Evolutionary conservation across 1,140 invertebrate genomes (phyloP), one percentile per base, ranked within the genome.

Genomic region (Macrotrachela quadricornifera): DNA sequence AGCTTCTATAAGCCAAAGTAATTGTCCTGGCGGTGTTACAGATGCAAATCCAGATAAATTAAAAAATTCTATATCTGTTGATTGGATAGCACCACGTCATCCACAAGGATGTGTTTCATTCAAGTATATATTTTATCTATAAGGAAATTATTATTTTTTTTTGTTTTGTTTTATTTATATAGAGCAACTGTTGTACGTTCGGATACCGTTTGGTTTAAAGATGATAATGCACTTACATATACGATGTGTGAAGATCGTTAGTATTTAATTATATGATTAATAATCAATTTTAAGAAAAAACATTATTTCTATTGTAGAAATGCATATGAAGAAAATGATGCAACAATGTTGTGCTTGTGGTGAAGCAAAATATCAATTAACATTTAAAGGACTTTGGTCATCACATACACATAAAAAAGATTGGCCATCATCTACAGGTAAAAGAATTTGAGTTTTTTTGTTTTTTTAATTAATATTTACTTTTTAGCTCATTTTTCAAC

Each of bases 301-400:
- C 3, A 30, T 30, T 30, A 4, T 30, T 30, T 30, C 8, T 30
- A 4, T 8, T 30, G 2, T 30, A 30, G 21, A 30, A 30, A 30
- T 30, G 21, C 21, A 30, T 30, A 30, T 30, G 21, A 30, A 30
- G 21, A 30, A 30, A 30, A 30, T 30, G 21, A 30, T 30, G 21
- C 21, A 30, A 30, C 21, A 30, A 30, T 71, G 69, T 55, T 70
- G 68, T 51, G 67, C 69, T 9, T 71, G 69, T 55, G 68, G 67
- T 17, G 59, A 62, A 21, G 69, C 67, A 16, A 62, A 63, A 40
- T 71, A 69, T 53, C 59, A 60, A 49, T 58, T 67, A 64, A 78
- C 81, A 41, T 92, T 97, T 68, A 80, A 95, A 71, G 92, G 92
- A 0, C 76, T 92, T 16, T 99, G 94, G 94, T 90, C 87, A 0